These are phyloP conservation scores for Gallinago jamesoni DNA, from an alignment of 2,113 vertebrate genomes.

Conservation along the genomic window DNA sequence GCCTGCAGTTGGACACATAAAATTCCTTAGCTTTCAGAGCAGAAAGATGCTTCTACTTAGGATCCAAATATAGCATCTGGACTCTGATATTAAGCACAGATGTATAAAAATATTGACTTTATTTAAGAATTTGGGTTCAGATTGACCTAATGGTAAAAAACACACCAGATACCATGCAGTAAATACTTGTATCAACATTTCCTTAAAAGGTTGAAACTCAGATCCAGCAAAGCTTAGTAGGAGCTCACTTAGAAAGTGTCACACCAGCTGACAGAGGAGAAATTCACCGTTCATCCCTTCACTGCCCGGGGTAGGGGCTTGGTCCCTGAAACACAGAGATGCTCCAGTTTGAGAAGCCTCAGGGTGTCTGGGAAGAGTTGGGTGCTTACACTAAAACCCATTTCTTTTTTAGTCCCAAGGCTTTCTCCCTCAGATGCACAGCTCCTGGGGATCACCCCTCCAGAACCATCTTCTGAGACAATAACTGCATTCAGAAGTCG, in stretches of 20 bases:
- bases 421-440: not conserved
- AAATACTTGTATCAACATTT: not conserved
- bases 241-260: not conserved
- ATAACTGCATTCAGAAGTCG: not conserved
- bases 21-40: not conserved
- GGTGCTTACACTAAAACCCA: not conserved
- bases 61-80: not conserved
- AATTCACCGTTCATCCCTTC: not conserved
- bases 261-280: not conserved
- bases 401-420: not conserved
- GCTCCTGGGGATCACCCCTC: not conserved
- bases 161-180: not conserved
- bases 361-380: not conserved
- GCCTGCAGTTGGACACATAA: not conserved
- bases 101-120: not conserved
- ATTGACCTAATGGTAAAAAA: not conserved
- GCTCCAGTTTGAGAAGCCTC: not conserved
- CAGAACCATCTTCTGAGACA: not conserved
- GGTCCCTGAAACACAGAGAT: not conserved
- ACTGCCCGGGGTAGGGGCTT: fast-evolving
- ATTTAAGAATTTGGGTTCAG: not conserved
- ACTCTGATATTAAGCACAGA: fast-evolving
- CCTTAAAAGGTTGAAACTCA: not conserved
- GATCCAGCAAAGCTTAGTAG: not conserved
- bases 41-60: not conserved